These are phyloP conservation scores for Odobenus rosmarus DNA, from an alignment of 2,113 vertebrate species.

Conservation along the genomic window DNA sequence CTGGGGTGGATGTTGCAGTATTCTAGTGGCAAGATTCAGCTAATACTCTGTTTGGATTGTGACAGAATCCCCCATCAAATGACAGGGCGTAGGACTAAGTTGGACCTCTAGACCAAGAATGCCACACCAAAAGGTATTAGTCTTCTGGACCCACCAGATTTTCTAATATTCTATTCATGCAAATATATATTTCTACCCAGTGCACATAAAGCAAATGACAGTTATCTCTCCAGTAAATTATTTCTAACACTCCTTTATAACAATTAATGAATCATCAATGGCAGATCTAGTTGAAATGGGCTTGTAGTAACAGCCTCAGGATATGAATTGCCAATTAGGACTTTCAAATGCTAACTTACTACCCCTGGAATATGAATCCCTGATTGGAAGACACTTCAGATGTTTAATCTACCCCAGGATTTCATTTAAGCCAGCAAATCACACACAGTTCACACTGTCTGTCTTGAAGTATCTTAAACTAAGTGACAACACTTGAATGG, in stretches of 20 bases:
- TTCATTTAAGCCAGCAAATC: constrained; percentile 12
- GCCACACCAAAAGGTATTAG: background rate
- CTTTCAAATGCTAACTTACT: background rate
- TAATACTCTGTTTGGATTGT: background rate
- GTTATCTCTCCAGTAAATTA: background rate
- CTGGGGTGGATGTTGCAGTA: background rate
- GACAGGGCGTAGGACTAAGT: background rate
- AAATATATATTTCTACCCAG: background rate
- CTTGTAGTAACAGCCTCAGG: background rate
- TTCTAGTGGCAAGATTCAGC: background rate
- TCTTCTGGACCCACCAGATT: background rate
- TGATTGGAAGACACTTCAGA: background rate
- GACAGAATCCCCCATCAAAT: background rate
- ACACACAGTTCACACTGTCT: background rate
- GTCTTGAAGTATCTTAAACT: background rate
- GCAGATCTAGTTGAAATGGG: background rate
- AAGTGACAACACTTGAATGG: background rate
- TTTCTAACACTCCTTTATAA: background rate
- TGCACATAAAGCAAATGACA: background rate
- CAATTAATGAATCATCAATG: background rate
- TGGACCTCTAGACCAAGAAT: background rate
- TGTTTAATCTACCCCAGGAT: background rate
- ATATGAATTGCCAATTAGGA: background rate
- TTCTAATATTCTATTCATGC: background rate
- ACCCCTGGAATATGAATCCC: background rate